phyloP scores from a whole-genome alignment of 2,113 vertebrate species.

The Thunnus thynnus region DNA sequence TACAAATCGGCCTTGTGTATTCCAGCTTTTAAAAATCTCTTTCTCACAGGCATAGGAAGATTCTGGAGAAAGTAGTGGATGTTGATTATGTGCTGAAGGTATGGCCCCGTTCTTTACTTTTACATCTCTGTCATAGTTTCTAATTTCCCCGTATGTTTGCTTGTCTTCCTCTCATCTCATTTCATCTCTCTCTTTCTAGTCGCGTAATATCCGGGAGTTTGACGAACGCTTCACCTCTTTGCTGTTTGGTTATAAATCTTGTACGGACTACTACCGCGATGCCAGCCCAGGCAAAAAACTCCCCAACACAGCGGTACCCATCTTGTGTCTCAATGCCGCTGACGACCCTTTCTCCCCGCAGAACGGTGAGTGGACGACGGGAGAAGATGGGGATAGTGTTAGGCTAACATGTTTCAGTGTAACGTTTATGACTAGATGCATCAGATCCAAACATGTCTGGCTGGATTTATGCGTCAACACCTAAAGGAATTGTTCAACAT shows the following conservation, averaged over 20 bases:
- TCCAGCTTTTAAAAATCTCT: neutral
- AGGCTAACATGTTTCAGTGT: too few relatives aligned
- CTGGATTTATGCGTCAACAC: too few relatives aligned
- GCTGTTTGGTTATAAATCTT: constrained; percentile 87
- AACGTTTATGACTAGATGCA: too few relatives aligned
- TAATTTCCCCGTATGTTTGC: neutral
- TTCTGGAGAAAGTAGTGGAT: constrained; percentile 85
- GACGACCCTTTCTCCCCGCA: constrained; percentile 90
- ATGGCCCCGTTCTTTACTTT: neutral
- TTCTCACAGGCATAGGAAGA: constrained; percentile 81
- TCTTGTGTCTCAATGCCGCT: constrained; percentile 88
- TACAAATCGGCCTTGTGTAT: too few relatives aligned
- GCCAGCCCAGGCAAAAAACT: constrained; percentile 86
- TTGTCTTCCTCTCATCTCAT: fast-evolving
- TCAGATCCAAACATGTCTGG: too few relatives aligned
- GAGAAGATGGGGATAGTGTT: neutral
- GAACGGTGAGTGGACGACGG: constrained; percentile 68
- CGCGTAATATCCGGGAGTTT: constrained; percentile 86
- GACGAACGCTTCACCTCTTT: constrained; percentile 87
- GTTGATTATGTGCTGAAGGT: constrained; percentile 88
- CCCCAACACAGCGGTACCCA: constrained; percentile 79
- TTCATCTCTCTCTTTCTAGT: constrained; percentile 67
- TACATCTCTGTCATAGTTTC: fast-evolving
- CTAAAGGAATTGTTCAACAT: too few relatives aligned
- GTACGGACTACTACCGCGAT: constrained; percentile 84